phyloP scores from a whole-genome alignment of 2,113 vertebrate species.

The Carassius gibelio region DNA sequence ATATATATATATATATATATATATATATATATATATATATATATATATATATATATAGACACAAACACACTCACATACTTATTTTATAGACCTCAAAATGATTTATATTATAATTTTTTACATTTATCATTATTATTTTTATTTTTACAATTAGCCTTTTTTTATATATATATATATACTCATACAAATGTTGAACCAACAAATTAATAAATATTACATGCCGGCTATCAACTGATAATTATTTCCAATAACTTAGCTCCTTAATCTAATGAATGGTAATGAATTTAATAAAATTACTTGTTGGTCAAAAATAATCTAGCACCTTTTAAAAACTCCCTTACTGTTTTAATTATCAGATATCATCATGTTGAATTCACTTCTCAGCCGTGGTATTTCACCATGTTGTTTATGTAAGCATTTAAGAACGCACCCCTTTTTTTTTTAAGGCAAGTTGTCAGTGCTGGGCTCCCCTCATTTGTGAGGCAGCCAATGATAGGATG shows the following conservation, averaged over 20 bases:
- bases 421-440: slow-evolving; percentile 59
- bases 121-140: no score
- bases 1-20: no score
- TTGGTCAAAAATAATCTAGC: not conserved
- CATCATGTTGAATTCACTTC: not conserved
- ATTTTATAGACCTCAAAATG: no score
- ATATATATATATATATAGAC: no score
- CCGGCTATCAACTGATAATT: not conserved
- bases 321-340: not conserved
- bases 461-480: slow-evolving; percentile 65
- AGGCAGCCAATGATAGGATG: slow-evolving; percentile 57
- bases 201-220: not conserved
- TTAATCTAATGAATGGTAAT: not conserved
- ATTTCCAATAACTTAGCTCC: not conserved
- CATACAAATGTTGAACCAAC: not conserved
- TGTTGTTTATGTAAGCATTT: slow-evolving; percentile 67
- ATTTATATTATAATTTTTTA: no score
- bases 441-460: slow-evolving; percentile 56
- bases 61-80: no score
- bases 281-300: not conserved
- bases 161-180: no score
- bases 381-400: not conserved
- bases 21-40: no score
- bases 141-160: no score
- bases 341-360: not conserved